Percentiles rank a stretch among this genome's conserved stretches.
Conservation (phyloP, 2,797 vertebrate species). For the Triplophysa bombifrons region DNA sequence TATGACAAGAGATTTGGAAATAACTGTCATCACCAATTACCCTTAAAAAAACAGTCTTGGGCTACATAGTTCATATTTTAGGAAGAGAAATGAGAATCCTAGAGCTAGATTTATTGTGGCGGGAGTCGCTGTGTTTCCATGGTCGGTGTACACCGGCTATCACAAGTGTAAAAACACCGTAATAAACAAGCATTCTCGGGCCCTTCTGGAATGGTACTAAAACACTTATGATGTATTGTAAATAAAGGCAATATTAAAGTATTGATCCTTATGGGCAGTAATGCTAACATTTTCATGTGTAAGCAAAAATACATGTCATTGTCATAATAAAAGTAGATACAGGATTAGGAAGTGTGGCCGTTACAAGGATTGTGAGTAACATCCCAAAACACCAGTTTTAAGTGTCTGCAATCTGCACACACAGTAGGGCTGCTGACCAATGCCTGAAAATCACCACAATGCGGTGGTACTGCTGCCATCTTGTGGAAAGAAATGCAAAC, state of each 20-base stretch:
- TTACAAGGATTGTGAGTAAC: conserved; percentile 5
- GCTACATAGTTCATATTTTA: not conserved
- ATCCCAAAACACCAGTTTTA: not conserved
- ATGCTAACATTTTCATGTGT: not conserved
- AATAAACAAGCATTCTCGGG: not conserved
- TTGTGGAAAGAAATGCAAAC: conserved; percentile 56
- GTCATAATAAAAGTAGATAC: not conserved
- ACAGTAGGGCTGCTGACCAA: not conserved
- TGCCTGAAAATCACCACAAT: not conserved
- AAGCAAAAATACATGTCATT: not conserved
- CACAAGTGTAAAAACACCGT: not conserved
- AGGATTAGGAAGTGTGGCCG: not conserved
- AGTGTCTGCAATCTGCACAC: not conserved
- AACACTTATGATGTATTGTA: not conserved
- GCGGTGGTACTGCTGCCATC: conserved; percentile 59
- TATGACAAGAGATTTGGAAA: not conserved
- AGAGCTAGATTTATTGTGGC: not conserved
- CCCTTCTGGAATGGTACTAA: not conserved
- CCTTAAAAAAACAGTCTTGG: not conserved
- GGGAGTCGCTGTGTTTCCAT: not conserved
- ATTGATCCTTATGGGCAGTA: too few species aligned
- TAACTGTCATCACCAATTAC: not conserved
- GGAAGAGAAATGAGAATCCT: not conserved
- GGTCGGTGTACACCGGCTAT: not conserved
- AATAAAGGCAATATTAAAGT: not conserved